phyloP scores from a whole-genome alignment of 1,140 invertebrate genomes.

The Muscidifurax raptorellus region DNA sequence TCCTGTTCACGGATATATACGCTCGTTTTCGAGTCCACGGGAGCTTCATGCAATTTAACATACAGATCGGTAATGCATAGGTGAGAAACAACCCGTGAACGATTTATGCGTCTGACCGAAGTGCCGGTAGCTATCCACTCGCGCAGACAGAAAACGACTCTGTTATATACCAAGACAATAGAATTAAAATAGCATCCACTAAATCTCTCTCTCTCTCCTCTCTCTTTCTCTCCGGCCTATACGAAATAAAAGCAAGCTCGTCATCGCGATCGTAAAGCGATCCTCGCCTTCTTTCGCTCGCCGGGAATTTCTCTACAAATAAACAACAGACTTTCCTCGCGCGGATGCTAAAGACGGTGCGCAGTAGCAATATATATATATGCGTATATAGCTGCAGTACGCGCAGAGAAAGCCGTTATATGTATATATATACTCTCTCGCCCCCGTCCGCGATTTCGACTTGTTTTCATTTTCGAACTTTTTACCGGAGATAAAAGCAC shows the following conservation, averaged over 20 bases:
- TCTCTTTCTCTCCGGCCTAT: constrained; percentile 36
- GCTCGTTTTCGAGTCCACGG: too few relatives aligned
- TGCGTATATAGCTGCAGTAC: not conserved
- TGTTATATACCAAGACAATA: not conserved
- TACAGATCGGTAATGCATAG: too few relatives aligned
- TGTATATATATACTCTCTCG: not conserved
- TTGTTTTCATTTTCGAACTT: constrained; percentile 13
- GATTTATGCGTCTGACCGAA: not conserved
- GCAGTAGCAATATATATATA: constrained; percentile 45
- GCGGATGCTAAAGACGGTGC: constrained; percentile 41
- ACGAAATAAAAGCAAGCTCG: not conserved
- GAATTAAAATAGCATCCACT: not conserved
- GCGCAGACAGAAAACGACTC: not conserved
- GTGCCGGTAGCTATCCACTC: not conserved
- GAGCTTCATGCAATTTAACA: too few relatives aligned
- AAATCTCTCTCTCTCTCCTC: constrained; percentile 44
- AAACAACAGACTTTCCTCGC: constrained; percentile 54
- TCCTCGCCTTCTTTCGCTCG: constrained; percentile 50
- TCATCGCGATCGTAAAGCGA: constrained; percentile 67
- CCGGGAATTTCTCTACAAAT: constrained; percentile 55
- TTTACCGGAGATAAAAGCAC: constrained; percentile 25
- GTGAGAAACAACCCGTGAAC: too few relatives aligned
- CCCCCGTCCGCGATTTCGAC: not conserved
- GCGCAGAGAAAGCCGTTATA: not conserved
- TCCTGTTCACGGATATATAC: too few relatives aligned